Evolutionary conservation across 92 coral and sea anemone genomes (phyloP).

Genomic region (Epizoanthus illoricatus): DNA sequence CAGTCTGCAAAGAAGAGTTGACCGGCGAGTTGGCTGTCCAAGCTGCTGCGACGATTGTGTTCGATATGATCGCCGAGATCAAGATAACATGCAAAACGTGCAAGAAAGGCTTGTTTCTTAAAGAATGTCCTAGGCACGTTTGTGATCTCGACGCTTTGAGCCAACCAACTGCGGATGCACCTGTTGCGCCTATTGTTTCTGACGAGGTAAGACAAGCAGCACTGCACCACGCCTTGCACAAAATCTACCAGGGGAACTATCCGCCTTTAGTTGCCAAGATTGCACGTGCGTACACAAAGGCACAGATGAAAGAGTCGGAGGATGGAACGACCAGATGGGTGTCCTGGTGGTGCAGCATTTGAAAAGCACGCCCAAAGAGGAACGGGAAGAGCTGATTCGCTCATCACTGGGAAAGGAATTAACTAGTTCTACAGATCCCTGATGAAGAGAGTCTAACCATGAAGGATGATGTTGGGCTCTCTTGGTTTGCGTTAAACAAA

Average conservation of each 20-base stretch:
- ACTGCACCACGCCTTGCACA: not conserved
- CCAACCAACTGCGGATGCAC: constrained; percentile 19
- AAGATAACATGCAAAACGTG: constrained; percentile 7
- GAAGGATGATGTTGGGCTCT: constrained; percentile 15
- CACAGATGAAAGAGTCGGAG: constrained; percentile 2
- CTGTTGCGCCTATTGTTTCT: constrained; percentile 10
- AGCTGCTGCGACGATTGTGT: constrained; percentile 3
- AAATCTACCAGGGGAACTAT: not conserved
- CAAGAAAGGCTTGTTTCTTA: not conserved
- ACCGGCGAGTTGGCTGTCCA: not conserved
- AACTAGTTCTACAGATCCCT: constrained; percentile 11
- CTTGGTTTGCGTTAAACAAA: constrained; percentile 28
- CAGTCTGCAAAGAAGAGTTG: constrained; percentile 10
- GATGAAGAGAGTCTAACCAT: not conserved
- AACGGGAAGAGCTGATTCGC: constrained; percentile 21
- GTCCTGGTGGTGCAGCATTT: constrained; percentile 11
- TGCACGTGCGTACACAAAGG: not conserved
- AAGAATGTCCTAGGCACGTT: not conserved
- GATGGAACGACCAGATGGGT: constrained; percentile 20
- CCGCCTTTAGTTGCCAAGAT: not conserved
- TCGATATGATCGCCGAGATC: not conserved
- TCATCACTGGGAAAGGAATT: not conserved
- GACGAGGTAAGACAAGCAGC: constrained; percentile 3
- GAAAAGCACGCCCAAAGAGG: constrained; percentile 19
- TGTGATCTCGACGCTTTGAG: not conserved